Conservation (phyloP, 2,888 invertebrate genomes). For the Graphium colonna region DNA sequence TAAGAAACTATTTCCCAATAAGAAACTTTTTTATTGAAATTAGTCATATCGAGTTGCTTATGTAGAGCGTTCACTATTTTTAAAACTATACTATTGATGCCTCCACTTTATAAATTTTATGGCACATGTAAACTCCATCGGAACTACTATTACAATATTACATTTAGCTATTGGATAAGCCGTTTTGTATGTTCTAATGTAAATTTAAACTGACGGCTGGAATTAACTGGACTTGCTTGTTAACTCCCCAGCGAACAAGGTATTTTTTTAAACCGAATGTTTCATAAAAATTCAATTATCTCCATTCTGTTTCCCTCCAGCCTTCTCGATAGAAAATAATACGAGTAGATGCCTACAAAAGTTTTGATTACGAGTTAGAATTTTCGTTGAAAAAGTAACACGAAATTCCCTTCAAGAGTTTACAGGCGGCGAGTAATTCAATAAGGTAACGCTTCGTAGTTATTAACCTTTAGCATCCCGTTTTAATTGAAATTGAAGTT, state of each 20-base stretch:
- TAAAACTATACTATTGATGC: no score
- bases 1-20: no score
- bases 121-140: no score
- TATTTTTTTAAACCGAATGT: not conserved
- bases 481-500: no score
- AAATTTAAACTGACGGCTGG: not conserved
- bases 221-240: not conserved
- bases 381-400: not conserved
- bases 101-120: no score
- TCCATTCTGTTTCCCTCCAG: slow-evolving; percentile 1
- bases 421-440: not conserved
- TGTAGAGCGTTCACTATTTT: no score
- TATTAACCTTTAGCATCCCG: not conserved
- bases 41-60: no score
- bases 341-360: not conserved
- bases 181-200: not conserved
- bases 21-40: no score
- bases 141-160: no score
- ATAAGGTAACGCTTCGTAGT: not conserved
- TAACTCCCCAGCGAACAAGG: not conserved
- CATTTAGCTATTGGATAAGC: no score
- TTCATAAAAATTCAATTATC: slow-evolving; percentile 4
- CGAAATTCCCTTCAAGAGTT: not conserved
- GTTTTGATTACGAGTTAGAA: slow-evolving; percentile 1
- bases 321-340: not conserved